A percentile compares a stretch with the other conserved stretches of the same genome.
Evolutionary conservation across 2,888 invertebrate genomes (phyloP).

Genomic region (Trissoscelio sp.): DNA sequence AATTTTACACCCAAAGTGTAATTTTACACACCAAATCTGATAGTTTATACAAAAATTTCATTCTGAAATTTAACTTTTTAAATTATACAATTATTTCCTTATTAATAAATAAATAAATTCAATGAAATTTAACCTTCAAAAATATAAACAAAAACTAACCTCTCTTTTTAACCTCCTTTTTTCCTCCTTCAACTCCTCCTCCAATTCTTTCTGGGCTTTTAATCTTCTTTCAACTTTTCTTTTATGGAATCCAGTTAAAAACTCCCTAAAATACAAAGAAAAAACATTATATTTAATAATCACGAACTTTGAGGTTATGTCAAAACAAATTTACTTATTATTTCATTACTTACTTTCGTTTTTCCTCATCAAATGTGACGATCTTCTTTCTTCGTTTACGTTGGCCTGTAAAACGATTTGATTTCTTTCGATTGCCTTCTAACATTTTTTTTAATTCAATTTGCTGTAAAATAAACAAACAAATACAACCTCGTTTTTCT

Average conservation of each 20-base stretch:
- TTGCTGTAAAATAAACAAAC: no score
- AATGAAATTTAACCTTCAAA: no score
- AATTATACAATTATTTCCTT: no score
- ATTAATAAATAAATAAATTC: no score
- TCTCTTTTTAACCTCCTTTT: conserved; percentile 90
- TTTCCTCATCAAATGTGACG: conserved; percentile 39
- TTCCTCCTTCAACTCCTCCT: conserved; percentile 89
- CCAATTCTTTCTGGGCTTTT: conserved; percentile 89
- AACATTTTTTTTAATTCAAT: no score
- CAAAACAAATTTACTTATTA: neutral
- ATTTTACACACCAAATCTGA: no score
- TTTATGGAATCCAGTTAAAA: conserved; percentile 92
- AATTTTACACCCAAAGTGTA: no score
- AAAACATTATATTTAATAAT: no score
- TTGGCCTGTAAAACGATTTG: neutral
- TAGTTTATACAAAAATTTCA: no score
- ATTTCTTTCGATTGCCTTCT: neutral
- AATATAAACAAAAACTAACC: no score
- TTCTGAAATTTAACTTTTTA: no score
- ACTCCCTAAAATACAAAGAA: conserved; percentile 86
- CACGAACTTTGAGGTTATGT: neutral
- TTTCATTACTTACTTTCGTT: conserved; percentile 25
- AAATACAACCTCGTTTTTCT: no score
- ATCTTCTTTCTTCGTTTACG: conserved; percentile 27
- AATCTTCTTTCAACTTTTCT: conserved; percentile 90